Percentiles rank a stretch among this genome's conserved stretches.
These are phyloP conservation scores for Tokudaia muenninki DNA, from an alignment of 2,797 vertebrate genomes.

Conservation along the genomic window DNA sequence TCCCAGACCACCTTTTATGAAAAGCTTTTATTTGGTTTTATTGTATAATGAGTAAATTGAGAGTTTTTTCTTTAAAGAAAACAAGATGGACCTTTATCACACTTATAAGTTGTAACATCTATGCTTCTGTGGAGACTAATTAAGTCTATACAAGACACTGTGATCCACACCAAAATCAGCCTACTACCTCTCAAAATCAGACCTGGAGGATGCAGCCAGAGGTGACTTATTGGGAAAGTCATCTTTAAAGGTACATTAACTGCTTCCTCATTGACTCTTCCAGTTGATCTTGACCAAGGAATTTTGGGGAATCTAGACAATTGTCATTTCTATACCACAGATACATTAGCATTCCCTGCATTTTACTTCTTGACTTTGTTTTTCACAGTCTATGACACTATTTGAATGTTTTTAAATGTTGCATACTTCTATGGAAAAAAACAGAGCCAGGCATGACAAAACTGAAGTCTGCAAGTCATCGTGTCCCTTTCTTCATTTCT, in stretches of 20 bases:
- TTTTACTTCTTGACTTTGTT: not conserved
- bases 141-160: slow-evolving; percentile 48
- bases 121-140: slow-evolving; percentile 53
- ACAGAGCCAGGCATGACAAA: not conserved
- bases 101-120: slow-evolving; percentile 65
- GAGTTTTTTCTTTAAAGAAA: slow-evolving; percentile 21
- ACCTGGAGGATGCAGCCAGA: slow-evolving; percentile 77
- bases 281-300: slow-evolving; percentile 65
- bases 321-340: slow-evolving; percentile 68
- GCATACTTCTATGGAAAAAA: not conserved
- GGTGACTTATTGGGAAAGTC: slow-evolving; percentile 77
- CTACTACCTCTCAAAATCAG: slow-evolving; percentile 77
- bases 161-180: slow-evolving; percentile 71
- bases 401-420: not conserved
- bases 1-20: not conserved
- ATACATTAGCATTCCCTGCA: not conserved
- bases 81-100: slow-evolving; percentile 47
- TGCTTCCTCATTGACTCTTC: slow-evolving; percentile 72
- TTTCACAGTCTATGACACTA: not conserved
- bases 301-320: slow-evolving; percentile 67
- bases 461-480: not conserved
- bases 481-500: not conserved
- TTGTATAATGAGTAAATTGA: slow-evolving; percentile 30
- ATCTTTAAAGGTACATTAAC: slow-evolving; percentile 76
- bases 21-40: slow-evolving; percentile 44